Base-by-base conservation (phyloP, 92 coral and sea anemone genomes). In the Siderastrea siderea region DNA sequence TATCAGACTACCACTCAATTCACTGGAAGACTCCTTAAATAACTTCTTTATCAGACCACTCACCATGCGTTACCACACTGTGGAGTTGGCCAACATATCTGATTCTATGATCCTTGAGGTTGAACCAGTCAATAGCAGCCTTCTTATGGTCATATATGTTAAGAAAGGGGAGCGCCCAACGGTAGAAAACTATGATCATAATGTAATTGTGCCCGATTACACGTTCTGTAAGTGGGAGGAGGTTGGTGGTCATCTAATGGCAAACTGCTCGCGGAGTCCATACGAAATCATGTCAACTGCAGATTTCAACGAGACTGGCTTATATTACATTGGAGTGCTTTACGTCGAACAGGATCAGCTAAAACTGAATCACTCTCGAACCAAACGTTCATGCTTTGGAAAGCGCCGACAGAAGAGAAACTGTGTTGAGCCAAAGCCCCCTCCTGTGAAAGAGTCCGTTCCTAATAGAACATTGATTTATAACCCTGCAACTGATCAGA, bases 251-350 rank as follows among this genome's bases (percentile, higher is more conserved):
- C 47, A 55, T 14, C 15, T 81, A 7, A 54, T 68, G 5, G 68
- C 53, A 2, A 70, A 68, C 26, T 81, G 85, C 55, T 10, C 67
- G 12, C 58, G 47, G 55, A 81, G 85, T 57, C 85, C 85, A 26
- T 81, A 81, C 57, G 67, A 52, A 43, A 51, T 81, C 61, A 81
- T 92, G 73, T 87, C 95, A 3, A 90, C 90, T 51, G 91, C 89
- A 17, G 85, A 80, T 3, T 87, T 94, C 54, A 94, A 91, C 19
- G 90, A 88, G 14, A 78, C 83, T 6, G 98, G 98, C 4, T 63
- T 94, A 62, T 94, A 92, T 82, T 92, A 78, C 75, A 80, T 94
- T 52, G 98, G 98, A 4, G 82, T 94, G 46, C 86, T 92, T 47
- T 94, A 94, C 88, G 44, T 81, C 13, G 85, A 81, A 38, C 6